Conservation (phyloP, 2,888 invertebrate species). For the Trachelus troglodyta region DNA sequence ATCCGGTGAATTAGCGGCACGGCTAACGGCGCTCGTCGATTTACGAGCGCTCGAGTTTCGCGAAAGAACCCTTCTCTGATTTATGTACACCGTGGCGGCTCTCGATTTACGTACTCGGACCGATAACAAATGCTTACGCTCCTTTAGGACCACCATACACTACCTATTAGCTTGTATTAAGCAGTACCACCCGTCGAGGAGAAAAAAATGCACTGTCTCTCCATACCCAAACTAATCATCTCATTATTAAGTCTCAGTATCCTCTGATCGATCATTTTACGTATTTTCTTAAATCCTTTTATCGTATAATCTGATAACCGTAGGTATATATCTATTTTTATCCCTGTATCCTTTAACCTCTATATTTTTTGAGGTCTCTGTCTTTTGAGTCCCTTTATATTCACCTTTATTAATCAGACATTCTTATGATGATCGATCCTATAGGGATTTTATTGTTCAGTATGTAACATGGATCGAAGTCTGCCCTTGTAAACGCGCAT, state of each 20-base stretch:
- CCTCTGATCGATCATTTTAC: neutral
- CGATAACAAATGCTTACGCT: neutral
- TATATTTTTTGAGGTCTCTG: neutral
- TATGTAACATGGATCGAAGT: neutral
- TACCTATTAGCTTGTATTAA: neutral
- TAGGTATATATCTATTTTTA: neutral
- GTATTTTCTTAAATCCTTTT: neutral
- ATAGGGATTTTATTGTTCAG: neutral
- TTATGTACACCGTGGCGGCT: neutral
- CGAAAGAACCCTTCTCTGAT: neutral
- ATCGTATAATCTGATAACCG: neutral
- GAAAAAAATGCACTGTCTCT: neutral
- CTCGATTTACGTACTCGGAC: neutral
- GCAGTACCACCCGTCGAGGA: neutral
- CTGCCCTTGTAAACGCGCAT: conserved; percentile 2
- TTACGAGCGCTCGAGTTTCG: neutral
- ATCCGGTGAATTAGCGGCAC: neutral
- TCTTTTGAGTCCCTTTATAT: too few relatives aligned
- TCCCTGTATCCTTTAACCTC: neutral
- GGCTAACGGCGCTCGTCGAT: neutral
- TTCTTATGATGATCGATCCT: neutral
- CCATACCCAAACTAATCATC: neutral
- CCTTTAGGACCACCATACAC: neutral
- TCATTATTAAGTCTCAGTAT: neutral
- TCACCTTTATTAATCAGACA: neutral